Evolutionary conservation across 2,888 invertebrate species (phyloP).

Genomic region (Mongoloraphidia duomilia): DNA sequence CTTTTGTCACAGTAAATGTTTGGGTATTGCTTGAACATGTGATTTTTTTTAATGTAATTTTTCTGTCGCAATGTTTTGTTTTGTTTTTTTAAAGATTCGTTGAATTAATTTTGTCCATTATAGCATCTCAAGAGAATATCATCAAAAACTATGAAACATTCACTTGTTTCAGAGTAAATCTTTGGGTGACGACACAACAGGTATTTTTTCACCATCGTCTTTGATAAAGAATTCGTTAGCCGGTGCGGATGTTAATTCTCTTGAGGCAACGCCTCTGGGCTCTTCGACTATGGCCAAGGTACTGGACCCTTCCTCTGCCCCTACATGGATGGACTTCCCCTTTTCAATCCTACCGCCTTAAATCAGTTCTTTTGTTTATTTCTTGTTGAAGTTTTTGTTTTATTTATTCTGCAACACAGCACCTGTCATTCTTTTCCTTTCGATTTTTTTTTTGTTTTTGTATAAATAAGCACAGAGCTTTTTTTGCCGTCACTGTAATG

Average conservation of each 20-base stretch:
- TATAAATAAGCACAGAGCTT: slow-evolving; percentile 5
- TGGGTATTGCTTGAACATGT: too few species aligned
- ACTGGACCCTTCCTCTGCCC: slow-evolving; percentile 12
- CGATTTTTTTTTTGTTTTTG: slow-evolving; percentile 18
- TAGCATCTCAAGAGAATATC: too few species aligned
- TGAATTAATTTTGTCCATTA: too few species aligned
- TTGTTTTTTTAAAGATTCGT: too few species aligned
- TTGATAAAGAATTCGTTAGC: slow-evolving; percentile 66
- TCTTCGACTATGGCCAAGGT: slow-evolving; percentile 24
- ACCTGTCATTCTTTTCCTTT: slow-evolving; percentile 13
- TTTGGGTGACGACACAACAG: slow-evolving; percentile 59
- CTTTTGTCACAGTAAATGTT: too few species aligned
- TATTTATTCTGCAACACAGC: slow-evolving; percentile 8
- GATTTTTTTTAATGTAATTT: too few species aligned
- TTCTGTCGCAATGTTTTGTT: too few species aligned
- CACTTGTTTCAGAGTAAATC: slow-evolving; percentile 66
- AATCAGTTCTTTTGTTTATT: neutral
- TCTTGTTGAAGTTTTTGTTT: neutral
- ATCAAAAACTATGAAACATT: slow-evolving; percentile 4
- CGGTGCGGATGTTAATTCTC: slow-evolving; percentile 44
- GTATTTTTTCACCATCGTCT: slow-evolving; percentile 74
- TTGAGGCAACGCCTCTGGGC: slow-evolving; percentile 34
- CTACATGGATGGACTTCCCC: slow-evolving; percentile 3
- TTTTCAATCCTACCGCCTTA: slow-evolving; percentile 4
- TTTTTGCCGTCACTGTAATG: slow-evolving; percentile 14